phyloP scores from a whole-genome alignment of 2,888 invertebrate species.

The Troides oblongomaculatus region DNA sequence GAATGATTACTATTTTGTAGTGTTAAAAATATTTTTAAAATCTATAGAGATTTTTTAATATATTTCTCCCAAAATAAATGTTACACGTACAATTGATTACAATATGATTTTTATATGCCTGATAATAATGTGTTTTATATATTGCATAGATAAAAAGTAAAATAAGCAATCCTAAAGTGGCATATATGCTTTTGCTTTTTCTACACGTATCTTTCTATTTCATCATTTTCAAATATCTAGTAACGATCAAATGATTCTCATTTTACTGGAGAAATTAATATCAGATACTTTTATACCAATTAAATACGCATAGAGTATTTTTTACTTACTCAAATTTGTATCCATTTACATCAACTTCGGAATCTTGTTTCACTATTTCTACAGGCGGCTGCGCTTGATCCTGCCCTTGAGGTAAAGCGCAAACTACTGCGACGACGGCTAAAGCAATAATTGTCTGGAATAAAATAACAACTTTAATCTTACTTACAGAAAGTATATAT shows the following conservation, averaged over 20 bases:
- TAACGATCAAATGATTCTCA: background rate
- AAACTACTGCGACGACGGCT: slow-evolving; percentile 55
- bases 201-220: too few species aligned
- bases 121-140: too few species aligned
- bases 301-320: background rate
- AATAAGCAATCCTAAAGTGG: too few species aligned
- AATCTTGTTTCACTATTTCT: slow-evolving; percentile 81
- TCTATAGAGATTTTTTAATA: too few species aligned
- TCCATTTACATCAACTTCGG: slow-evolving; percentile 81
- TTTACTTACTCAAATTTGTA: slow-evolving; percentile 83
- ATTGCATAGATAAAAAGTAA: too few species aligned
- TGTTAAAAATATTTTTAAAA: background rate
- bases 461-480: background rate
- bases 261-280: background rate
- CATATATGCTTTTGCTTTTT: too few species aligned
- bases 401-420: slow-evolving; percentile 54
- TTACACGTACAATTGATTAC: too few species aligned
- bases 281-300: background rate
- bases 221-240: background rate
- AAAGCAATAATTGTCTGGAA: slow-evolving; percentile 62
- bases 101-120: too few species aligned
- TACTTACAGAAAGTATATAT: background rate
- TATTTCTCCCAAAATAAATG: too few species aligned
- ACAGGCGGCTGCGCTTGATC: slow-evolving; percentile 55
- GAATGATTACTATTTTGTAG: background rate